phyloP scores from a whole-genome alignment of 2,113 vertebrate species.

The Gnathonemus echidnorhynchus region DNA sequence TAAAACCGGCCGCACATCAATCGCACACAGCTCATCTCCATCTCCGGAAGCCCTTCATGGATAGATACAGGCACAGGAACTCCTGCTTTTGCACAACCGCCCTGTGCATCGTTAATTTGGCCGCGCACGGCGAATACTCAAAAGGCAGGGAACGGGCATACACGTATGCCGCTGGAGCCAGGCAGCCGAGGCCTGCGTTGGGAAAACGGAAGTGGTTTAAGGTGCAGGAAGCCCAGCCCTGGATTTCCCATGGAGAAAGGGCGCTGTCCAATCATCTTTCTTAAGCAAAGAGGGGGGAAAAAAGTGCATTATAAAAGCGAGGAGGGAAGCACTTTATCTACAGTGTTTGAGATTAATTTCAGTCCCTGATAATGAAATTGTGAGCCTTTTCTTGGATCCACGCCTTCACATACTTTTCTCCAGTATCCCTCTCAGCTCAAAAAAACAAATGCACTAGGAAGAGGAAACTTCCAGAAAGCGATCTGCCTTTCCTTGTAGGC shows the following conservation, averaged over 20 bases:
- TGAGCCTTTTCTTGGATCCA: not conserved
- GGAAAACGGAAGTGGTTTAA: slow-evolving; percentile 6
- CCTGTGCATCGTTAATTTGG: not conserved
- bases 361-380: slow-evolving; percentile 11
- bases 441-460: slow-evolving; percentile 18
- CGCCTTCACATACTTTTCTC: not conserved
- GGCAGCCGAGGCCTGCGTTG: not conserved
- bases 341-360: slow-evolving; percentile 4
- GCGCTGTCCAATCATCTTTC: not conserved
- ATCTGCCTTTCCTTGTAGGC: not conserved
- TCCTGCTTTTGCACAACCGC: not conserved
- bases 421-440: not conserved
- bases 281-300: not conserved
- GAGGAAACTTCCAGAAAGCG: slow-evolving; percentile 17
- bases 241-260: slow-evolving; percentile 22
- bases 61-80: not conserved
- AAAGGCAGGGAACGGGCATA: not conserved
- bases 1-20: not conserved
- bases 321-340: slow-evolving; percentile 22
- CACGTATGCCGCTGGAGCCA: not conserved
- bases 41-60: not conserved
- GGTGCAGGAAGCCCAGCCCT: slow-evolving; percentile 25
- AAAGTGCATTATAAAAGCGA: slow-evolving; percentile 12
- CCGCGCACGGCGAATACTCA: not conserved
- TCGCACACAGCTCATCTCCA: not conserved